Evolutionary conservation across 2,888 invertebrate species (phyloP).

Genomic region (Cheilosia urbana): DNA sequence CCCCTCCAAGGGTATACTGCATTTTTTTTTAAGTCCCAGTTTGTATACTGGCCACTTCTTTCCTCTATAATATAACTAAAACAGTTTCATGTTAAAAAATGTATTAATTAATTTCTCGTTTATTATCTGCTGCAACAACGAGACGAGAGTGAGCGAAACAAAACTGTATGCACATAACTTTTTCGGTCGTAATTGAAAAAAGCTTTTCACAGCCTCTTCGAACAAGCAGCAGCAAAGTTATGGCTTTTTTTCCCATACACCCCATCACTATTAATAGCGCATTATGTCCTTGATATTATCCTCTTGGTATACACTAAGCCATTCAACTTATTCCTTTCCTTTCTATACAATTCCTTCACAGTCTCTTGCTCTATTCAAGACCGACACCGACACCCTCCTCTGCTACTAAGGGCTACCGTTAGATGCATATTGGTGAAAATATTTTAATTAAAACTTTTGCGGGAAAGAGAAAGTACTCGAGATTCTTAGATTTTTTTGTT

Average conservation of each 20-base stretch:
- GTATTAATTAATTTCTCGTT: constrained; percentile 73
- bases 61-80: constrained; percentile 37
- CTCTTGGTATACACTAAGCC: constrained; percentile 57
- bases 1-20: not conserved
- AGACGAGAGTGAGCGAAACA: constrained; percentile 11
- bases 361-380: constrained; percentile 17
- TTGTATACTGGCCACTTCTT: not conserved
- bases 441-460: constrained; percentile 73
- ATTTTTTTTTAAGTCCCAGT: constrained; percentile 22
- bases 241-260: not conserved
- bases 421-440: constrained; percentile 73
- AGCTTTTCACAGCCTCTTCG: constrained; percentile 59
- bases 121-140: constrained; percentile 48
- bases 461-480: constrained; percentile 62
- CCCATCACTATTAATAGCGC: constrained; percentile 68
- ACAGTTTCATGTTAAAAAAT: constrained; percentile 65
- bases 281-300: constrained; percentile 73
- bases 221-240: constrained; percentile 16
- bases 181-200: constrained; percentile 58
- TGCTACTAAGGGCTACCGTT: constrained; percentile 5
- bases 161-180: constrained; percentile 49
- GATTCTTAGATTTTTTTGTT: constrained; percentile 11
- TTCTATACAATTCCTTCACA: constrained; percentile 49
- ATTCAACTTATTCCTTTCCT: constrained; percentile 69
- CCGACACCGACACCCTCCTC: constrained; percentile 9